Evolutionary conservation across 2,888 invertebrate genomes (phyloP).

Genomic region (Acrobeloides nanus): DNA sequence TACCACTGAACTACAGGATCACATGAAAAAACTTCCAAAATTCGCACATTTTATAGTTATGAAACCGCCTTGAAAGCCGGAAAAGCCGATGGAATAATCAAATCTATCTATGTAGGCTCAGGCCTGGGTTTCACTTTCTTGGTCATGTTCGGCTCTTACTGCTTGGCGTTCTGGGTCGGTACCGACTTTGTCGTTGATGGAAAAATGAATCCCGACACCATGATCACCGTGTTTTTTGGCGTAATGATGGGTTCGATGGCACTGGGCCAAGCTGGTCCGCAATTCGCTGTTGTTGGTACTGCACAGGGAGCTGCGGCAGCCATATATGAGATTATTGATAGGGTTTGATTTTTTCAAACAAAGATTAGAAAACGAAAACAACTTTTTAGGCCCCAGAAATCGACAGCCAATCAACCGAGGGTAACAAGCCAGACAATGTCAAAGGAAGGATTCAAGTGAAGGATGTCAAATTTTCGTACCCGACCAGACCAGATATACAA

Average conservation of each 20-base stretch:
- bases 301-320: constrained; percentile 69
- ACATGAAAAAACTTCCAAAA: too few relatives aligned
- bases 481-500: constrained; percentile 55
- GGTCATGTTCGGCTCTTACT: constrained; percentile 53
- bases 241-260: constrained; percentile 58
- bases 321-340: constrained; percentile 58
- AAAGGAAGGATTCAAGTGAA: constrained; percentile 56
- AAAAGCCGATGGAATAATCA: constrained; percentile 39
- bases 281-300: constrained; percentile 71
- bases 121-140: constrained; percentile 53
- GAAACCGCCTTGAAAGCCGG: constrained; percentile 38
- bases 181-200: constrained; percentile 31
- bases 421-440: constrained; percentile 53
- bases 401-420: constrained; percentile 45
- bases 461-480: constrained; percentile 57
- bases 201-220: neutral
- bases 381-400: constrained; percentile 35
- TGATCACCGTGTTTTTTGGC: constrained; percentile 53
- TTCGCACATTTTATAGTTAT: too few relatives aligned
- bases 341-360: constrained; percentile 14
- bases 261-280: constrained; percentile 73
- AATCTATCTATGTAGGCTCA: constrained; percentile 48
- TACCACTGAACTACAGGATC: too few relatives aligned
- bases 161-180: constrained; percentile 47
- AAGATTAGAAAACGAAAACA: neutral